phyloP scores from a whole-genome alignment of 2,797 vertebrate species.

The Protonibea diacanthus region DNA sequence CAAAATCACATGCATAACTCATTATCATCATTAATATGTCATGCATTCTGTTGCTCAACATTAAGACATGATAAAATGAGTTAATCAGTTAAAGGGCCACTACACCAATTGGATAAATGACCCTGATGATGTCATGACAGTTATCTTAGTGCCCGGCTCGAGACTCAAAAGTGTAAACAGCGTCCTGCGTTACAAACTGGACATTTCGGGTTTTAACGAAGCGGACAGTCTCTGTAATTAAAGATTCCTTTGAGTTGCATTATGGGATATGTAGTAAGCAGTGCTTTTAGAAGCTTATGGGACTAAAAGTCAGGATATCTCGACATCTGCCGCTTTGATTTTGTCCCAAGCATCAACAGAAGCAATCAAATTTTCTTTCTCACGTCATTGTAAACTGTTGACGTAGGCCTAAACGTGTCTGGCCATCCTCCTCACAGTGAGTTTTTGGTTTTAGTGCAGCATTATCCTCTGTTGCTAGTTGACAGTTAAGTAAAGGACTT shows the following conservation, averaged over 20 bases:
- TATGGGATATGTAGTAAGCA: not conserved
- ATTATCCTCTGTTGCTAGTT: not conserved
- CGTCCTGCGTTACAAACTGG: too few species aligned
- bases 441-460: not conserved
- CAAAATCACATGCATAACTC: not conserved
- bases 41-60: not conserved
- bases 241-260: not conserved
- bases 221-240: not conserved
- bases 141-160: fast-evolving
- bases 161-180: not conserved
- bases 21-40: not conserved
- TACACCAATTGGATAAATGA: not conserved
- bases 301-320: not conserved
- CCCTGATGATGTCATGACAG: not conserved
- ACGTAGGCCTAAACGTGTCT: not conserved
- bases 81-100: not conserved
- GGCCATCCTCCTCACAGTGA: not conserved
- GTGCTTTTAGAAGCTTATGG: not conserved
- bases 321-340: not conserved
- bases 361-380: too few species aligned
- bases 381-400: not conserved
- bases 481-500: too few species aligned
- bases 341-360: not conserved
- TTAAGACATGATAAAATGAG: not conserved
- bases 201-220: not conserved